phyloP scores from a whole-genome alignment of 2,888 invertebrate genomes.

The Drosophila meridiana region DNA sequence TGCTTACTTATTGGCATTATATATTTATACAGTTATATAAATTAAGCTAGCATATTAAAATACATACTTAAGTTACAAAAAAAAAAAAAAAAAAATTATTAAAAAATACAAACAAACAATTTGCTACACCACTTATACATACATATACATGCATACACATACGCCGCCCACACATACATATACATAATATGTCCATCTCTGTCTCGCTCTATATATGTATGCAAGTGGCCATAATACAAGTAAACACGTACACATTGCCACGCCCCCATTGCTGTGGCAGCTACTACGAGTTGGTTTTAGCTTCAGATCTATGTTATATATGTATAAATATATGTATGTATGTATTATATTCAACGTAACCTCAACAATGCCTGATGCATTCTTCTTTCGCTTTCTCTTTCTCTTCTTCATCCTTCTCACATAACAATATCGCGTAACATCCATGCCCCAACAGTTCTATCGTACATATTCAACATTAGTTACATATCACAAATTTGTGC shows the following conservation, averaged over 20 bases:
- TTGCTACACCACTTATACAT: constrained; percentile 17
- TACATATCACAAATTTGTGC: constrained; percentile 55
- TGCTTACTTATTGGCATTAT: constrained; percentile 37
- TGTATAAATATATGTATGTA: background rate
- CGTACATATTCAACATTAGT: constrained; percentile 56
- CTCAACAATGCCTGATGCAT: constrained; percentile 9
- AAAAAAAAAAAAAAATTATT: constrained; percentile 9
- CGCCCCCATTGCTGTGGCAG: background rate
- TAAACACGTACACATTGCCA: constrained; percentile 14
- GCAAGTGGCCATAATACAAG: constrained; percentile 33
- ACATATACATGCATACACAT: constrained; percentile 35
- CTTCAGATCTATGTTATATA: constrained; percentile 17
- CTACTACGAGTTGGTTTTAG: constrained; percentile 11
- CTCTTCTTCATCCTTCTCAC: background rate
- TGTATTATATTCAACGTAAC: constrained; percentile 14
- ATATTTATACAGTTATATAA: constrained; percentile 33
- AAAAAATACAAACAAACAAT: constrained; percentile 8
- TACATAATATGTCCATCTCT: constrained; percentile 10
- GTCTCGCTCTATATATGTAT: background rate
- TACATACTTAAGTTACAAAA: constrained; percentile 29
- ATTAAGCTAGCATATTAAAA: constrained; percentile 42
- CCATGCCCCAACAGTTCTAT: constrained; percentile 11
- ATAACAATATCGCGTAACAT: constrained; percentile 37
- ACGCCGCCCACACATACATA: background rate
- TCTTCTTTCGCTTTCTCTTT: background rate